phyloP scores from a whole-genome alignment of 2,113 vertebrate genomes.

The Ascaphus truei region DNA sequence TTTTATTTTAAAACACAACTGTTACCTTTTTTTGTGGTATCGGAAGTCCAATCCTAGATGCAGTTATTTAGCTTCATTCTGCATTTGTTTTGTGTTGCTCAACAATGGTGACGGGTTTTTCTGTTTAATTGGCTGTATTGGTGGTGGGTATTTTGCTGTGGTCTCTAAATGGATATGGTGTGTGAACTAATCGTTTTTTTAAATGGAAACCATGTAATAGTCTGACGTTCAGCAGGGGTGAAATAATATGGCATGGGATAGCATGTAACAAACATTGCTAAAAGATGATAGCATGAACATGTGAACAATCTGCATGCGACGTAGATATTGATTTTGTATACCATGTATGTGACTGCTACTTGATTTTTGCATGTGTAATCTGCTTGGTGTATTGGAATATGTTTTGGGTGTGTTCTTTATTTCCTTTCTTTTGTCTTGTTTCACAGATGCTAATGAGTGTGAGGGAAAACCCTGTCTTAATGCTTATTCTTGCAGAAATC shows the following conservation, averaged over 20 bases:
- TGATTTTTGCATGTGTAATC: slow-evolving; percentile 45
- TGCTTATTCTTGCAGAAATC: slow-evolving; percentile 97
- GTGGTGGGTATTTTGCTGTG: not conserved
- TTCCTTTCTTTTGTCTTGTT: slow-evolving; percentile 68
- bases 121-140: not conserved
- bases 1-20: too few relatives aligned
- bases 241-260: slow-evolving; percentile 17
- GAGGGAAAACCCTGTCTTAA: slow-evolving; percentile 86
- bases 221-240: not conserved
- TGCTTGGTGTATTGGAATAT: slow-evolving; percentile 48
- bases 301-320: not conserved
- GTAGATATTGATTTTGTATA: not conserved
- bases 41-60: slow-evolving; percentile 2
- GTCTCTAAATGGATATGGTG: not conserved
- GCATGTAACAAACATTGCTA: slow-evolving; percentile 37
- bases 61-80: not conserved
- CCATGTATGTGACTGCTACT: not conserved
- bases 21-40: too few relatives aligned
- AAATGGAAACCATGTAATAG: too few relatives aligned
- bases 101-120: slow-evolving; percentile 1
- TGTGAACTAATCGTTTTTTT: not conserved
- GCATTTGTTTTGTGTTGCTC: not conserved
- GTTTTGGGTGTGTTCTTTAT: slow-evolving; percentile 55
- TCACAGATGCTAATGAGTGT: slow-evolving; percentile 96
- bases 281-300: not conserved